phyloP scores from a whole-genome alignment of 2,888 invertebrate genomes.

The Erebia aethiops region DNA sequence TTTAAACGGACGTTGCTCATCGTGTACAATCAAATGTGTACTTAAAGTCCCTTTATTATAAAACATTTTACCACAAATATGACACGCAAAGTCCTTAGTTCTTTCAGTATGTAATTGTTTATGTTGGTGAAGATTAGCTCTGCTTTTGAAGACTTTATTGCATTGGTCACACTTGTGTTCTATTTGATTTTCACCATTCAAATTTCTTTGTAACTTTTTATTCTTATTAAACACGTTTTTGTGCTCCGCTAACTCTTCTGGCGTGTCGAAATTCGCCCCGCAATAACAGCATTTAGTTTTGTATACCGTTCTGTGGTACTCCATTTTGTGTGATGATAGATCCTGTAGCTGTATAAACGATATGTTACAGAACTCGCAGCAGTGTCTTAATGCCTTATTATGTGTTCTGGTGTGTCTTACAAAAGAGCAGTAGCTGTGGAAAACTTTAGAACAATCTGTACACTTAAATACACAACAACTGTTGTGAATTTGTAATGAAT shows the following conservation, averaged over 20 bases:
- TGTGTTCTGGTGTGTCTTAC: constrained; percentile 66
- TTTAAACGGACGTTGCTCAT: constrained; percentile 69
- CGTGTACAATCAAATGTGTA: constrained; percentile 71
- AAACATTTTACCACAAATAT: constrained; percentile 77
- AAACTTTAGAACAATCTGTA: constrained; percentile 64
- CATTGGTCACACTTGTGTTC: constrained; percentile 70
- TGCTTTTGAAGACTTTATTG: constrained; percentile 67
- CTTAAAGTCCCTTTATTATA: constrained; percentile 73
- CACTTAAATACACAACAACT: constrained; percentile 71
- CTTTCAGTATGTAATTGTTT: constrained; percentile 73
- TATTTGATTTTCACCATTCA: constrained; percentile 35
- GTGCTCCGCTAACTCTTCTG: constrained; percentile 65
- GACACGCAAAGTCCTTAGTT: constrained; percentile 70
- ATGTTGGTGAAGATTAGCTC: constrained; percentile 69
- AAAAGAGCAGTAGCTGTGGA: constrained; percentile 59
- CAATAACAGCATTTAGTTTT: constrained; percentile 62
- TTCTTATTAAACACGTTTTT: constrained; percentile 57
- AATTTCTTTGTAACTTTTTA: constrained; percentile 33
- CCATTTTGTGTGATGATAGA: constrained; percentile 60
- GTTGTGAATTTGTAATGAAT: constrained; percentile 68
- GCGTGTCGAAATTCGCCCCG: constrained; percentile 59
- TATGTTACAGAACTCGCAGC: constrained; percentile 71
- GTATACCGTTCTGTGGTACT: constrained; percentile 49
- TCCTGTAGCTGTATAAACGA: constrained; percentile 52
- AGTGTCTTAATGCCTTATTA: constrained; percentile 61